phyloP scores from a whole-genome alignment of 2,888 invertebrate genomes.

The Periphyllus acericola region DNA sequence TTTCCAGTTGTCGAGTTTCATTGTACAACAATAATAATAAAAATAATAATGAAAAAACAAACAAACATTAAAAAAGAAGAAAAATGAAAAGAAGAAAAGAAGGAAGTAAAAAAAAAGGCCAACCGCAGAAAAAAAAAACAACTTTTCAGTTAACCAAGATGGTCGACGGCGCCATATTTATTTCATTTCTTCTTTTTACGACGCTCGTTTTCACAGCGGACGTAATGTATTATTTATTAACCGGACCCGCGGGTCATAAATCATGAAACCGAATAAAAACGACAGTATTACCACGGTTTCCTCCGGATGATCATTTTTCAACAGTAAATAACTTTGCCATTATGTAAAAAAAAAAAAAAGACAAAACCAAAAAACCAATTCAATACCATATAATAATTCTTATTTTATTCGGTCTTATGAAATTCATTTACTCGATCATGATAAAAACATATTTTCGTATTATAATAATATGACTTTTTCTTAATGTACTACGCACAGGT shows the following conservation, averaged over 20 bases:
- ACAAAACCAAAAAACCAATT: not conserved
- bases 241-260: conserved; percentile 60
- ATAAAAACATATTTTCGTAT: not conserved
- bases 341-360: conserved; percentile 12
- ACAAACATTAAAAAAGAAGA: conserved; percentile 6
- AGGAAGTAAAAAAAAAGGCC: conserved; percentile 6
- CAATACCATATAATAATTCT: conserved; percentile 3
- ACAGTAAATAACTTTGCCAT: conserved; percentile 53
- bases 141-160: conserved; percentile 57
- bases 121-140: conserved; percentile 2
- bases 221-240: conserved; percentile 61
- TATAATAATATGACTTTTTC: too few relatives aligned
- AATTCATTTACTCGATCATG: conserved; percentile 1
- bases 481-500: not conserved
- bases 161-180: conserved; percentile 62
- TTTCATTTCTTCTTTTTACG: conserved; percentile 55
- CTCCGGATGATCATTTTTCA: conserved; percentile 55
- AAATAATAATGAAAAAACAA: not conserved
- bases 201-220: conserved; percentile 58
- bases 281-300: conserved; percentile 50
- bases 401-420: not conserved
- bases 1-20: conserved; percentile 40
- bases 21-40: conserved; percentile 3
- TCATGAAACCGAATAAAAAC: conserved; percentile 60
- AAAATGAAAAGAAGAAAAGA: conserved; percentile 29